Evolutionary conservation across 2,888 invertebrate genomes (phyloP), one percentile per base, ranked within the genome.

Genomic region (Drosophila quinaria): DNA sequence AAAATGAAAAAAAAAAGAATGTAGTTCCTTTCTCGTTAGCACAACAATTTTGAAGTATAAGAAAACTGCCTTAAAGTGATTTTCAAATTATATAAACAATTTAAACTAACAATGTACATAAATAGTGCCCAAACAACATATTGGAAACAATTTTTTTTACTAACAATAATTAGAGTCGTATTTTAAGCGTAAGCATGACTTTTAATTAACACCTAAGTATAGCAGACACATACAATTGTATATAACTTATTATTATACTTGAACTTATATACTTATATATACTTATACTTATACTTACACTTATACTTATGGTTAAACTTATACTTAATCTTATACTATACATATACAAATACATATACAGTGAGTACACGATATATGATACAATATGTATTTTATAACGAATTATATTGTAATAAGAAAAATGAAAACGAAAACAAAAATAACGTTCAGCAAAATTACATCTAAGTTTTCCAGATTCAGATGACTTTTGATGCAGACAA

Each of bases 21-120:
- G 76, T 78, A 76, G 79, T 78, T 78, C 79, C 79, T 78, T 76
- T 76, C 74, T 76, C 63, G 67, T 80, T 76, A 73, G 80, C 76
- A 76, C 72, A 77, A 71, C 63, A 76, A 76, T 79, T 79, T 78
- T 70, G 69, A 78, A 52, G 51, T 61, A 50, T 77, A 79, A 80
- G 69, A 78, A 83, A 89, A 89, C 87, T 90, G 89, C 89, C 89
- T 89, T 90, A 90, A 80, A 80, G 87, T 85, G 88, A 85, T 83
- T 85, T 85, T 86, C 81, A 56, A 83, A 71, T 83, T 69, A 75
- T 71, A 79, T 55, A 69, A 71, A 72, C 64, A 67, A 79, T 63
- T 70, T 62, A 67, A 76, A 82, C 59, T 70, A 62, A 73, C 59
- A 69, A 51, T 83, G 81, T 82, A 86, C 47, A 86, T 74, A 77